These are phyloP conservation scores for Ictidomys tridecemlineatus DNA, from an alignment of 2,113 vertebrate genomes.

Conservation along the genomic window DNA sequence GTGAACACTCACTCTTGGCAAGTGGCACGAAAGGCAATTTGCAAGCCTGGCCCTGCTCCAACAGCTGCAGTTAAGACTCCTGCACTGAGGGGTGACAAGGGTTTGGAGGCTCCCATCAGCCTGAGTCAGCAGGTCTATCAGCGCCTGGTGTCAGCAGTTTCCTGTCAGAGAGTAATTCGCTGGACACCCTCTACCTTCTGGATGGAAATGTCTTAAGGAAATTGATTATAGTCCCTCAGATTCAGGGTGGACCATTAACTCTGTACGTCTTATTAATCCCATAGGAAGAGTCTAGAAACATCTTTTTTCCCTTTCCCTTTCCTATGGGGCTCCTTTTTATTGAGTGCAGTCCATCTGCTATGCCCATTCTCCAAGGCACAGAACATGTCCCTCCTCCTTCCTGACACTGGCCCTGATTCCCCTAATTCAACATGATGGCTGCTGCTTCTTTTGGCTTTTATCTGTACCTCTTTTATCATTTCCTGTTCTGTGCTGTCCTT, in stretches of 20 bases:
- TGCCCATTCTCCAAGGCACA: neutral
- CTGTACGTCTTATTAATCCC: neutral
- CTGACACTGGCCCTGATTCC: neutral
- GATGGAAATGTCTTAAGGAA: neutral
- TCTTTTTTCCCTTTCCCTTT: neutral
- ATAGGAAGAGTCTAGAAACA: neutral
- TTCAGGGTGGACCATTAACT: neutral
- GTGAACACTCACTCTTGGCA: conserved; percentile 47
- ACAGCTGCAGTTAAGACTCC: conserved; percentile 44
- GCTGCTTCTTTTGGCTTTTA: neutral
- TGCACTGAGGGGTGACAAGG: neutral
- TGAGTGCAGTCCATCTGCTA: neutral
- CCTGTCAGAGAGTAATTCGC: neutral
- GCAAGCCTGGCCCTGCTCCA: conserved; percentile 47
- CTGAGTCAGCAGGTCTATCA: conserved; percentile 50
- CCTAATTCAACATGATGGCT: neutral
- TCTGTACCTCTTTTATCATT: neutral
- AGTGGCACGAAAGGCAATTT: conserved; percentile 44
- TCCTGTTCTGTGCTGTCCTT: neutral
- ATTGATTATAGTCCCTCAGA: neutral
- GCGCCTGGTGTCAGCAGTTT: conserved; percentile 50
- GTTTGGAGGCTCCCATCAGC: neutral
- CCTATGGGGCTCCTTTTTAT: neutral
- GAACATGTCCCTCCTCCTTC: neutral
- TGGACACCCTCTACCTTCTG: conserved; percentile 36